Base-by-base conservation (phyloP, 1,140 invertebrate genomes). In the Chlorops oryzae region DNA sequence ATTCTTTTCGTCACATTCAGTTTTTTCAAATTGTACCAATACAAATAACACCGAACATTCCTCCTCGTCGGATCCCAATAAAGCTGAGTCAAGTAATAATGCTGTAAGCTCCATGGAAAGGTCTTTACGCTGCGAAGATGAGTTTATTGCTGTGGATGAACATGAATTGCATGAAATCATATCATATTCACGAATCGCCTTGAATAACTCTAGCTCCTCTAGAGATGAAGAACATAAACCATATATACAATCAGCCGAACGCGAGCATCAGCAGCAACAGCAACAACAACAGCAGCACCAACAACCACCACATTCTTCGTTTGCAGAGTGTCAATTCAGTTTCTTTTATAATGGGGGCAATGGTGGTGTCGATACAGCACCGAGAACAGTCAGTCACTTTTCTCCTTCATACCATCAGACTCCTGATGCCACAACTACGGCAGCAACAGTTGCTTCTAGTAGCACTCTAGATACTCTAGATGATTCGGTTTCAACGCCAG, bases 151-250 rank as follows among this genome's bases (percentile, higher is more conserved):
- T 52, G 63, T 63, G 15, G 28, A 32, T 17, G n/a, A n/a, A n/a
- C n/a, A 28, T 25, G 61, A 62, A 43, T 41, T 67, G 49, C 58
- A 65, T 47, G 65, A 69, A 56, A 61, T 64, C 50, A 63, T 66
- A 61, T 64, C 63, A 53, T 68, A 62, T 22, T 65, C 65, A n/a
- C n/a, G n/a, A n/a, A n/a, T n/a, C n/a, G n/a, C n/a, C n/a, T n/a
- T n/a, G n/a, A n/a, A n/a, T n/a, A n/a, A n/a, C n/a, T n/a, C n/a
- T n/a, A n/a, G n/a, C n/a, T n/a, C n/a, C n/a, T n/a, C n/a, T n/a
- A n/a, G n/a, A n/a, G n/a, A n/a, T n/a, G n/a, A n/a, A n/a, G n/a
- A n/a, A n/a, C n/a, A n/a, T n/a, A n/a, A n/a, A n/a, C n/a, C n/a
- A n/a, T n/a, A n/a, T n/a, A n/a, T n/a, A n/a, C n/a, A n/a, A 27